phyloP scores from a whole-genome alignment of 2,888 invertebrate genomes.

The Candidula unifasciata region DNA sequence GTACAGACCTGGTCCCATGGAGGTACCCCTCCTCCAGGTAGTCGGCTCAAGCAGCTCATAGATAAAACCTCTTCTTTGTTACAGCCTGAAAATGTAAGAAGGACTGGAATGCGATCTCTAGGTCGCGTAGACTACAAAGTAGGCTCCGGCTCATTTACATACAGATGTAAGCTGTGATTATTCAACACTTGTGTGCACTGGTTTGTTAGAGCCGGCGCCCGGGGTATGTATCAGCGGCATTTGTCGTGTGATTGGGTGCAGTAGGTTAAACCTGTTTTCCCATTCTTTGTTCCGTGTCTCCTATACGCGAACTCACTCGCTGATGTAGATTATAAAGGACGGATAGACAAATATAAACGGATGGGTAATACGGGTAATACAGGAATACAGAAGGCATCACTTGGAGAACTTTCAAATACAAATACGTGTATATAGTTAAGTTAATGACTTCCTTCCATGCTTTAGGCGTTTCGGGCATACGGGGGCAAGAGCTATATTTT shows the following conservation, averaged over 20 bases:
- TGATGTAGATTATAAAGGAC: neutral
- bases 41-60: no score
- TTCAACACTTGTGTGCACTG: neutral
- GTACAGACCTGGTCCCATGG: neutral
- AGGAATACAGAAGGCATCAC: no score
- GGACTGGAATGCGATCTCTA: slow-evolving; percentile 1
- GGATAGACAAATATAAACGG: neutral
- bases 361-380: neutral
- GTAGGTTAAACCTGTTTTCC: neutral
- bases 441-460: no score
- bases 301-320: no score
- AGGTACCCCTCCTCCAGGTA: neutral
- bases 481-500: no score
- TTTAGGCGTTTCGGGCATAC: no score
- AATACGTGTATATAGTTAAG: neutral
- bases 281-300: neutral
- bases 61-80: slow-evolving; percentile 7
- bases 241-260: neutral
- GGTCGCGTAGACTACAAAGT: neutral
- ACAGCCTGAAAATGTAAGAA: neutral
- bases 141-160: slow-evolving; percentile 22
- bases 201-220: neutral
- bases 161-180: slow-evolving; percentile 31
- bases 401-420: neutral
- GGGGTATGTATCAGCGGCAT: neutral